Conservation (phyloP, 2,797 vertebrate species). For the Apogon talboti region DNA sequence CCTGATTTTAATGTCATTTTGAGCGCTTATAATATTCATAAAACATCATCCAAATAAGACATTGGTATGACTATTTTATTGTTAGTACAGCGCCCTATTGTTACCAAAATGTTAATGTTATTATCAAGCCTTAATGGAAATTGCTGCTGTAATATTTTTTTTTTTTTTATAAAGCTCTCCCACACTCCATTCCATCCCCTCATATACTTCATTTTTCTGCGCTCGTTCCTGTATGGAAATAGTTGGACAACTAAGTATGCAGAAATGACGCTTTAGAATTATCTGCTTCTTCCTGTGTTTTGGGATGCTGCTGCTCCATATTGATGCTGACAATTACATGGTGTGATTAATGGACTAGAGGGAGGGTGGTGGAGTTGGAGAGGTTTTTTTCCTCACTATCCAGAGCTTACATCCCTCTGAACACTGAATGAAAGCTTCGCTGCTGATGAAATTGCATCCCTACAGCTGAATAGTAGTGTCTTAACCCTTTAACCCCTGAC, state of each 20-base stretch:
- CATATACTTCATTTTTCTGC: neutral
- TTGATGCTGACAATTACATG: constrained; percentile 39
- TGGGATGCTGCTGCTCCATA: constrained; percentile 27
- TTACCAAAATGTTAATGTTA: no score
- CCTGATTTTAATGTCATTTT: no score
- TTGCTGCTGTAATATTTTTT: no score
- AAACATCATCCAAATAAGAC: no score
- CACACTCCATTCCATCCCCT: neutral
- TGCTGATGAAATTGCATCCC: neutral
- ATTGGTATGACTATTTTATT: no score
- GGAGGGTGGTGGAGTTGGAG: neutral
- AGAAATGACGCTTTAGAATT: constrained; percentile 21
- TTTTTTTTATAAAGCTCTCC: neutral
- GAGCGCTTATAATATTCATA: no score
- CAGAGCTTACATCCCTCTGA: constrained; percentile 15
- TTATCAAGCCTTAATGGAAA: no score
- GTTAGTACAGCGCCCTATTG: no score
- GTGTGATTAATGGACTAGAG: constrained; percentile 46
- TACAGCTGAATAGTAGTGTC: neutral
- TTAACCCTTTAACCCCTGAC: neutral
- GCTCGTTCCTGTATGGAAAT: constrained; percentile 7
- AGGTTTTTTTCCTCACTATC: neutral
- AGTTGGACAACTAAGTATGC: constrained; percentile 13
- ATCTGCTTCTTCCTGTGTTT: constrained; percentile 24
- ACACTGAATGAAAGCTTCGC: constrained; percentile 4